Evolutionary conservation across 2,797 vertebrate genomes (phyloP), one percentile per base, ranked within the genome.

Genomic region (Enteromius unitaeniatus): DNA sequence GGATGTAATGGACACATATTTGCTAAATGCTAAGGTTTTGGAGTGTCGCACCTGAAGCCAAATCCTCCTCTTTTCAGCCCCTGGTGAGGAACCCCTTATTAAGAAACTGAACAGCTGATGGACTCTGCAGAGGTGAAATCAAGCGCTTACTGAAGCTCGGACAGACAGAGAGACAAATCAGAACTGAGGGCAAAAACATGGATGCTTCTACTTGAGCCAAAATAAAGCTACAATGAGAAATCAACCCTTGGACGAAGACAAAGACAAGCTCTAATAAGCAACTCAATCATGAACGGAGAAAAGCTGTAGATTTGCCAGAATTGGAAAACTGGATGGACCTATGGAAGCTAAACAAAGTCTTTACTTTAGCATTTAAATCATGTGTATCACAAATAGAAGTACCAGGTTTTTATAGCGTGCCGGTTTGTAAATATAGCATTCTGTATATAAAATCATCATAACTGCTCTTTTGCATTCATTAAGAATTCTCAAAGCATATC

Each of bases 51-150:
- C 97, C 96, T 99, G 97, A 98, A 97, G 97, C 94, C 58, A 91
- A 97, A 95, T 97, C 97, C 97, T 99, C 97, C 97, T 99, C 96
- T 99, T 99, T 99, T 95, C 97, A 99, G 97, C 97, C 97, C 96
- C 95, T 97, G 95, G 95, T 97, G 97, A 98, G 96, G 97, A 99
- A 97, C 19, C 80, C 37, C 51, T 82, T 77, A 83, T 81, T 87
- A 87, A 87, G 45, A 85, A 84, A 88, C 87, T 84, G 87, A 89
- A 77, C 15, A 60, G 86, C 83, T 75, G 77, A 74, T 76, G 82
- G 83, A 82, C 51, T 79, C 78, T 51, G 64, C 74, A 11, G 74
- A 86, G 68, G 17, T 23, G 31, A 82, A 82, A 87, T 47, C 42
- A 78, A 86, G 84, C 58, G 28, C 40, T 85, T 60, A 86, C 75